Conservation (phyloP, 1,140 invertebrate species). For the Charaxes varanes region DNA sequence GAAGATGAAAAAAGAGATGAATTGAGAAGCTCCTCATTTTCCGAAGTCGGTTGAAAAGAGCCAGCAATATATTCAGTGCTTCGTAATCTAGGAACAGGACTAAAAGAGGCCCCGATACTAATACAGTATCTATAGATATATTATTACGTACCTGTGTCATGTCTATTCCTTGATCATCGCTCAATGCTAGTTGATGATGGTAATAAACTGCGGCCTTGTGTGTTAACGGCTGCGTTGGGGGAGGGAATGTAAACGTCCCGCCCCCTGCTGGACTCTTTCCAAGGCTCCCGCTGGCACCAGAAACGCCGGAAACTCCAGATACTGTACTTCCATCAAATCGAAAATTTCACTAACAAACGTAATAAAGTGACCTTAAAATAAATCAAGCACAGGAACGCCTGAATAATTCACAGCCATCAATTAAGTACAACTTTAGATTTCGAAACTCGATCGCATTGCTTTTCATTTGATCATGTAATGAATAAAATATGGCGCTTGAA, state of each 20-base stretch:
- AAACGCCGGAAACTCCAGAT: constrained; percentile 63
- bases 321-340: constrained; percentile 68
- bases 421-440: constrained; percentile 20
- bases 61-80: too few relatives aligned
- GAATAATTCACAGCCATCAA: constrained; percentile 19
- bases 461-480: constrained; percentile 27
- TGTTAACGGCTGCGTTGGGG: constrained; percentile 76
- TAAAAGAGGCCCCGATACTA: too few relatives aligned
- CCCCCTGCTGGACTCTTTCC: constrained; percentile 70
- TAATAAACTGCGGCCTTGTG: constrained; percentile 83
- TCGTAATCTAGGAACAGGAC: too few relatives aligned
- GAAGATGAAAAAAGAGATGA: too few relatives aligned
- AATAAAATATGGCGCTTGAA: constrained; percentile 23
- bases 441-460: constrained; percentile 22
- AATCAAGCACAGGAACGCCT: constrained; percentile 12
- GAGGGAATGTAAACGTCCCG: constrained; percentile 75
- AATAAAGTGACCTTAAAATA: constrained; percentile 9
- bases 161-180: constrained; percentile 83
- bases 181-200: constrained; percentile 82
- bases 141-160: constrained; percentile 81
- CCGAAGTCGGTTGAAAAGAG: too few relatives aligned
- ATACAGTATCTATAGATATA: too few relatives aligned
- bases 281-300: constrained; percentile 73
- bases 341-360: constrained; percentile 3
- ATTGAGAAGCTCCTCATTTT: too few relatives aligned